A percentile compares a stretch with the other conserved stretches of the same genome.
Conservation (phyloP, 2,888 invertebrate genomes). For the Drosophila paramelanica region DNA sequence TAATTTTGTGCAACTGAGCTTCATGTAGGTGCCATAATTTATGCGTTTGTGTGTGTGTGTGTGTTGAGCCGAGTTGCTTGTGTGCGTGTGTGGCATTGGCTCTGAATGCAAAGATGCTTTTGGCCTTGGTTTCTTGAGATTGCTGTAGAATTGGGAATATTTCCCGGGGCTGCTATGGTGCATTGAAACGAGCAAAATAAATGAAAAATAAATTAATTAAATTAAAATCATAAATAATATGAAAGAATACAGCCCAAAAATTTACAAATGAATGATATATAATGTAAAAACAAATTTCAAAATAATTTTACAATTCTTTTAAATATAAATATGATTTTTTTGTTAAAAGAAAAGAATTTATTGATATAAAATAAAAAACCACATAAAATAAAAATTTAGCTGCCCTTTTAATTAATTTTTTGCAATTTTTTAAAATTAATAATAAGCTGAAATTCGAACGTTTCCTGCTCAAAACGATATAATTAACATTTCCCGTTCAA, state of each 20-base stretch:
- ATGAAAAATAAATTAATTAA: not conserved
- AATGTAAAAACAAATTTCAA: no score
- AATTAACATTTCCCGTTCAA: slow-evolving; percentile 4
- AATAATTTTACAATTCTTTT: no score
- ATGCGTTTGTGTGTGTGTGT: slow-evolving; percentile 5
- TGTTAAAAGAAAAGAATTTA: no score
- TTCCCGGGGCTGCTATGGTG: slow-evolving; percentile 2
- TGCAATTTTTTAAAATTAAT: not conserved
- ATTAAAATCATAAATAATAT: no score
- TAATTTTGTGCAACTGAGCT: slow-evolving; percentile 67
- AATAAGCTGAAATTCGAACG: not conserved
- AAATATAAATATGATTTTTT: no score
- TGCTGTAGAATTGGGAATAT: slow-evolving; percentile 13
- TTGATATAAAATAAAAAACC: no score
- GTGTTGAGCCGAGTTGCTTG: slow-evolving; percentile 12
- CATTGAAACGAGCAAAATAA: not conserved
- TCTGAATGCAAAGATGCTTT: slow-evolving; percentile 43
- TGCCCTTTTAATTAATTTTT: not conserved
- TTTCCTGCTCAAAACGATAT: not conserved
- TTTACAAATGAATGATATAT: no score
- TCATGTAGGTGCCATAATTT: slow-evolving; percentile 34
- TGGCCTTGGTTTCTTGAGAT: slow-evolving; percentile 71
- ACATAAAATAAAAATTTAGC: not conserved
- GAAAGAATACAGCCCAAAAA: no score
- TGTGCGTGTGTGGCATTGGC: slow-evolving; percentile 55